These are phyloP conservation scores for Callitettix versicolor DNA, from an alignment of 1,140 invertebrate species.

Conservation along the genomic window DNA sequence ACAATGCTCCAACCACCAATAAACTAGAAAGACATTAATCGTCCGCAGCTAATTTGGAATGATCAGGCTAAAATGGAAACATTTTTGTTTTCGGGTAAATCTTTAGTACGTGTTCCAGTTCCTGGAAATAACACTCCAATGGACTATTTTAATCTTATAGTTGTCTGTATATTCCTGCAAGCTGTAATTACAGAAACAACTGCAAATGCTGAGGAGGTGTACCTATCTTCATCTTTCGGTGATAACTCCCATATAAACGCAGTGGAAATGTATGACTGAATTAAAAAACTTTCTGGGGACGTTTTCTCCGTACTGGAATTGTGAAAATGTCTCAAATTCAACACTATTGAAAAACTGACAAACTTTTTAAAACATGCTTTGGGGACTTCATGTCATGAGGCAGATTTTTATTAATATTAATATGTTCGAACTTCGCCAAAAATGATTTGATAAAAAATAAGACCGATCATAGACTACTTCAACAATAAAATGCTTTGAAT, in stretches of 20 bases:
- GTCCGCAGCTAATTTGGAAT: too few species aligned
- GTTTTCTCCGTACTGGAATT: slow-evolving; percentile 1
- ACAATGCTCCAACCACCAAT: too few species aligned
- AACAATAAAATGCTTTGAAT: background rate
- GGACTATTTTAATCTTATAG: background rate
- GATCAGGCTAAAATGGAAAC: too few species aligned
- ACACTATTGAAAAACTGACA: slow-evolving; percentile 10
- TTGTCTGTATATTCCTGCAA: background rate
- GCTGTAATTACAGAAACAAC: background rate
- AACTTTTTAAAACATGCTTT: slow-evolving; percentile 3
- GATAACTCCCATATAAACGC: background rate
- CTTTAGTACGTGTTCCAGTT: too few species aligned
- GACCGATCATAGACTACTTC: slow-evolving; percentile 1
- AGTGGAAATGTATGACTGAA: background rate
- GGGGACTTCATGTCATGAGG: slow-evolving; percentile 6
- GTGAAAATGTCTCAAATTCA: background rate
- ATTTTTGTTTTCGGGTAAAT: too few species aligned
- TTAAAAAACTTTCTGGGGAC: background rate
- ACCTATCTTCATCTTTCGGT: background rate
- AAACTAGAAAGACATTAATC: too few species aligned
- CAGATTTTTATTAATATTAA: slow-evolving; percentile 3
- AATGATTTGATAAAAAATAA: background rate
- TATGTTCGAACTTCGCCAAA: background rate
- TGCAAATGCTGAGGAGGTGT: background rate
- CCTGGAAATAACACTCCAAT: background rate